Evolutionary conservation across 2,797 vertebrate genomes (phyloP).

Genomic region (Argyrosomus regius): DNA sequence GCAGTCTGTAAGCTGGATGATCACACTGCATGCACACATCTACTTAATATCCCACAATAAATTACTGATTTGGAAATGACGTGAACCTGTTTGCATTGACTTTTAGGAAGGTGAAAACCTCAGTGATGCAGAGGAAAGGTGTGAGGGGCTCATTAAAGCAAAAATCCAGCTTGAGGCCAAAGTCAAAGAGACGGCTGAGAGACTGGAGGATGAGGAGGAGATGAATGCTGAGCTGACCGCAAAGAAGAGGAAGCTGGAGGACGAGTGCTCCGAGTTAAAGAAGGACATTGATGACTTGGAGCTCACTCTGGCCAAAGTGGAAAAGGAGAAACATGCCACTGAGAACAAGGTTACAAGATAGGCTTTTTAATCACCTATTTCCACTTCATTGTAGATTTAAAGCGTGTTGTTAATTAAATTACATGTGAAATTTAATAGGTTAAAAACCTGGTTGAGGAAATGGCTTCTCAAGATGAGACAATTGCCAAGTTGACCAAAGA

Average conservation of each 20-base stretch:
- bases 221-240: constrained; percentile 89
- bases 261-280: constrained; percentile 82
- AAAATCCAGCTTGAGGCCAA: constrained; percentile 90
- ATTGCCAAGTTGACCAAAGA: constrained; percentile 88
- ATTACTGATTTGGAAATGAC: neutral
- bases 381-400: neutral
- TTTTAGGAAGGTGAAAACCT: constrained; percentile 77
- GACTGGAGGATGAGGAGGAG: constrained; percentile 92
- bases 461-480: constrained; percentile 87
- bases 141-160: constrained; percentile 90
- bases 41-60: neutral
- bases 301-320: constrained; percentile 80
- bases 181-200: constrained; percentile 89
- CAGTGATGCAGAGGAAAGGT: constrained; percentile 90
- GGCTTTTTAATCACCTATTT: neutral
- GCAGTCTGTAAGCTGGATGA: constrained; percentile 86
- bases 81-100: neutral
- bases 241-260: constrained; percentile 85
- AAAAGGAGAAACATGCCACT: constrained; percentile 82
- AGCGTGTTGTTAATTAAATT: neutral
- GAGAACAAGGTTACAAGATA: constrained; percentile 81
- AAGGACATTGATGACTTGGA: constrained; percentile 85
- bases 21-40: constrained; percentile 31
- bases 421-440: constrained; percentile 76
- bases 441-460: constrained; percentile 91